Evolutionary conservation across 2,113 vertebrate genomes (phyloP).

Genomic region (Campylorhamphus procurvoides): DNA sequence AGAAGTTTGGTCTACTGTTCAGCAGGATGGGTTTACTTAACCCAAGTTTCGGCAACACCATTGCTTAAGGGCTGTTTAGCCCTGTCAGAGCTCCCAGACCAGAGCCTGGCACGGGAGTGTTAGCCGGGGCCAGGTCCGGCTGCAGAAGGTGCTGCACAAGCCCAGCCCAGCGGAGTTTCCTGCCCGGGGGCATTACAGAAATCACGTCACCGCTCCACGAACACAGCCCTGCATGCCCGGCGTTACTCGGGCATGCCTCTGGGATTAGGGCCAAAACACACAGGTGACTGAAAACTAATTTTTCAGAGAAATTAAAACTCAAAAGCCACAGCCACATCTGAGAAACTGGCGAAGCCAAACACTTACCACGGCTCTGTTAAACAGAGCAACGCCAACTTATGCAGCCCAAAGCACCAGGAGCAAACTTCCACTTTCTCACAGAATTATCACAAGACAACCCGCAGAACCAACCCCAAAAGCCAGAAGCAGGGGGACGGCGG

Average conservation of each 20-base stretch:
- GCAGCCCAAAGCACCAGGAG: neutral
- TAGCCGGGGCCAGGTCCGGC: neutral
- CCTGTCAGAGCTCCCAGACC: neutral
- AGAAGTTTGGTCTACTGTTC: neutral
- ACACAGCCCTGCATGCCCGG: neutral
- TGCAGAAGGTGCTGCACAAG: neutral
- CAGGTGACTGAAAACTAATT: neutral
- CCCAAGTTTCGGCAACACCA: neutral
- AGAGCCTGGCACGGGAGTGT: neutral
- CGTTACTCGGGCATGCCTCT: neutral
- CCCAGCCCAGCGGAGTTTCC: constrained; percentile 7
- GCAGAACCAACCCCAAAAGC: neutral
- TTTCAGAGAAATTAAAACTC: neutral
- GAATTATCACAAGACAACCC: neutral
- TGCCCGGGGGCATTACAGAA: neutral
- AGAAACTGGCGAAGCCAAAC: neutral
- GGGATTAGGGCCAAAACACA: neutral
- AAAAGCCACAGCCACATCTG: neutral
- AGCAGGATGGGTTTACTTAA: neutral
- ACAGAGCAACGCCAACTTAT: neutral
- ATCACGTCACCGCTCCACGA: constrained; percentile 1
- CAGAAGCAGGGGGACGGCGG: neutral
- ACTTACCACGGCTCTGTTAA: neutral
- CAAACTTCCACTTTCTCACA: neutral
- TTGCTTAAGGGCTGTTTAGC: neutral